Base-by-base conservation (phyloP, 2,113 vertebrate species). In the Helogale parvula region DNA sequence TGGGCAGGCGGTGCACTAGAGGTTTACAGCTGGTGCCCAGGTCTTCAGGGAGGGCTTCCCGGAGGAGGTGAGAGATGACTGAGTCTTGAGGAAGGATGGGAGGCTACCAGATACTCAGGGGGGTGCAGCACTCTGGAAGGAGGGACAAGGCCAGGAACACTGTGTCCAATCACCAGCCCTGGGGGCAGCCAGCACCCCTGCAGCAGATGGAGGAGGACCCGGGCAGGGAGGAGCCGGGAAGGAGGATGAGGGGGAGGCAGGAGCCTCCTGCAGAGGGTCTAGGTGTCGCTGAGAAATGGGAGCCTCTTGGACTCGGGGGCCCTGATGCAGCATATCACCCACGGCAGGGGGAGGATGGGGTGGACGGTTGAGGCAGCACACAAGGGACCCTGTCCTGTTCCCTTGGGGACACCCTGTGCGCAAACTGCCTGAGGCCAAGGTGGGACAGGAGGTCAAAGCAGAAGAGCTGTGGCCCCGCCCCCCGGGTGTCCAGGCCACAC, bases 321-420 rank as follows among this genome's bases (percentile, higher is more conserved):
- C 2, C 13, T 50, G 27, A 41, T 15, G 12, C 8, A 21, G 19
- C 35, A 72, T 52, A 3, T 6, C 23, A 25, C 6, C 29, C 29
- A 14, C 1, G 38, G 72, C 3, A 17, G 7, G 7, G 16, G 38
- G 7, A 72, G 21, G 13, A 33, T 25, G 21, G 11, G 1, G n/a
- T 4, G 65, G 38, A 3, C 0, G 0, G 13, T n/a, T n/a, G n/a
- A n/a, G 11, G 21, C 4, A 38, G 41, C 47, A 23, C 57, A 0
- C 0, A 1, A 69, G 15, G 38, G 4, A 23, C 2, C 2, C 27
- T 19, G n/a, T 68, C 23, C 21, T 65, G 13, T 13, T 69, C 15
- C 3, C 8, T 86, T 47, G 38, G 2, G 19, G 33, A 63, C 29
- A 92, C 12, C 25, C 69, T 25, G 21, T 29, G 63, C 88, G 27